Evolutionary conservation across 2,888 invertebrate species (phyloP).

Genomic region (Lissonota sp.): DNA sequence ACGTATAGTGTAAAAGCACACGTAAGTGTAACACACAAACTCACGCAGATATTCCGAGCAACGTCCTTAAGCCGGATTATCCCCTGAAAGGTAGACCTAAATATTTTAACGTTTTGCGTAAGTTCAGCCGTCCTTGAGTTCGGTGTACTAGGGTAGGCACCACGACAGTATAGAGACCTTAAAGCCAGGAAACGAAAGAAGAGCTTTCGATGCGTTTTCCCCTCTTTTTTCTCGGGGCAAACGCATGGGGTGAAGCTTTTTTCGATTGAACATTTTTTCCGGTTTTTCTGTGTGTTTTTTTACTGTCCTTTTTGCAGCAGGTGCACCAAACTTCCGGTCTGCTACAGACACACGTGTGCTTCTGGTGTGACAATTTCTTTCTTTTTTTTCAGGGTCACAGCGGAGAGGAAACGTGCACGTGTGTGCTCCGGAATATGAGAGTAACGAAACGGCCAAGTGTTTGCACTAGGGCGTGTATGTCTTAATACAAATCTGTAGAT

Average conservation of each 20-base stretch:
- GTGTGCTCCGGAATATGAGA: constrained; percentile 29
- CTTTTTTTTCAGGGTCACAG: constrained; percentile 32
- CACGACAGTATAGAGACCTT: constrained; percentile 36
- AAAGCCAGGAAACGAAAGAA: constrained; percentile 27
- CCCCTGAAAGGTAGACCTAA: constrained; percentile 77
- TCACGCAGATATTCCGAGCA: constrained; percentile 69
- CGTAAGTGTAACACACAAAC: constrained; percentile 58
- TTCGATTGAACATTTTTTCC: constrained; percentile 50
- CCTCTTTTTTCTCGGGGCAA: constrained; percentile 1
- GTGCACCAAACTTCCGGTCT: constrained; percentile 39
- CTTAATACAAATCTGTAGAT: too few relatives aligned
- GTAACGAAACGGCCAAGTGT: constrained; percentile 32
- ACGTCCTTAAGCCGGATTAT: constrained; percentile 78
- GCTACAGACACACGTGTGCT: not conserved
- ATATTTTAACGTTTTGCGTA: constrained; percentile 74
- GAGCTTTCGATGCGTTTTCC: constrained; percentile 25
- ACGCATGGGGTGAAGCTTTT: constrained; percentile 14
- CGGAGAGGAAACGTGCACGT: constrained; percentile 9
- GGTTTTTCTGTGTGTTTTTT: not conserved
- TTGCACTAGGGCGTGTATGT: too few relatives aligned
- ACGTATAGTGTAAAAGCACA: not conserved
- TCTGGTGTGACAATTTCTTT: constrained; percentile 34
- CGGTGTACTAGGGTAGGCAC: constrained; percentile 26
- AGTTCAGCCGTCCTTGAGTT: constrained; percentile 30
- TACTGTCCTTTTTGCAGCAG: constrained; percentile 33